These are phyloP conservation scores for Harmothoe impar DNA, from an alignment of 2,888 invertebrate species.

Conservation along the genomic window DNA sequence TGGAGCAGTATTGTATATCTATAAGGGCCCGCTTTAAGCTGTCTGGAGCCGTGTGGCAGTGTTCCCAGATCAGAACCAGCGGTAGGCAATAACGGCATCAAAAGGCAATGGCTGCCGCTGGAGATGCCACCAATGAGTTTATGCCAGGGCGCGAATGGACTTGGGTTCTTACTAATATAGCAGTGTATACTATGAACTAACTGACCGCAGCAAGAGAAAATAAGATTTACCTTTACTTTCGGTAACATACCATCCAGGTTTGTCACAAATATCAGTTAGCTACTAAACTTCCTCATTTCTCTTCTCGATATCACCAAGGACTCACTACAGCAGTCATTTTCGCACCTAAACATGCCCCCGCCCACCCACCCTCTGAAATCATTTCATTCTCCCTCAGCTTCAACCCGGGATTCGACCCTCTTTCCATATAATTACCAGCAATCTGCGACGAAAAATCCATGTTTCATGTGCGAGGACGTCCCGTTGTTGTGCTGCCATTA, in stretches of 20 bases:
- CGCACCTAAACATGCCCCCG: not conserved
- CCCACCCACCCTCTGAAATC: not conserved
- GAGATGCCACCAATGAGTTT: constrained; percentile 6
- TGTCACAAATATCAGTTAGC: too few species aligned
- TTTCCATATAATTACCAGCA: constrained; percentile 35
- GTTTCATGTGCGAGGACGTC: not conserved
- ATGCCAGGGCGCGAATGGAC: not conserved
- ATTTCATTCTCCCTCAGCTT: not conserved
- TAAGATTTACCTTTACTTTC: too few species aligned
- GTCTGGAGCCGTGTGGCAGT: not conserved
- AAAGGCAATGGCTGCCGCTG: constrained; percentile 31
- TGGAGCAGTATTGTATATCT: constrained; percentile 37
- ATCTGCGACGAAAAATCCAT: constrained; percentile 41
- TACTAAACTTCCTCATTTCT: not conserved
- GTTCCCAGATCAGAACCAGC: constrained; percentile 38
- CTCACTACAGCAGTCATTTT: not conserved
- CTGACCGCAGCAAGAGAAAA: too few species aligned
- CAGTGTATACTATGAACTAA: too few species aligned
- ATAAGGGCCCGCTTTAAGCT: not conserved
- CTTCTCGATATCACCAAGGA: not conserved
- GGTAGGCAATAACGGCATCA: constrained; percentile 32
- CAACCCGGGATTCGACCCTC: not conserved
- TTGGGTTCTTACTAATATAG: not conserved
- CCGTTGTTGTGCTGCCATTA: constrained; percentile 24
- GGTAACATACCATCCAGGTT: too few species aligned